Evolutionary conservation across 2,888 invertebrate genomes (phyloP).

Genomic region (Habrosyne pyritoides): DNA sequence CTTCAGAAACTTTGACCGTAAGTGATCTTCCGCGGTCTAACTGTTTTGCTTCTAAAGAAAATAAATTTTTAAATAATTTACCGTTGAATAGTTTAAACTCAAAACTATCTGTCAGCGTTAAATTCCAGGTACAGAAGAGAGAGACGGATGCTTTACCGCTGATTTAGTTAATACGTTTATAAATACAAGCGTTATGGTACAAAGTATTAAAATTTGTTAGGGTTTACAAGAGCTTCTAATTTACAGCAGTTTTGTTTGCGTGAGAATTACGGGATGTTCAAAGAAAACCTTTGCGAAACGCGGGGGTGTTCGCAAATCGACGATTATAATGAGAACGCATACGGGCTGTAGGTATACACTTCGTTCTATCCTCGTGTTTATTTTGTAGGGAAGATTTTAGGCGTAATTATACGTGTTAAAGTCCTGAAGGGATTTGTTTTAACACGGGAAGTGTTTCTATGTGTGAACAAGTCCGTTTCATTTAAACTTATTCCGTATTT

Average conservation of each 20-base stretch:
- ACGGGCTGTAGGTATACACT: slow-evolving; percentile 31
- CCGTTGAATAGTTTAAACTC: too few relatives aligned
- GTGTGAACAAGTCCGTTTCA: neutral
- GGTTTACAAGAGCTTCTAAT: slow-evolving; percentile 21
- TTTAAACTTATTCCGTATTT: neutral
- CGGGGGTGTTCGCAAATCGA: slow-evolving; percentile 17
- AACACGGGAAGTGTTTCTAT: neutral
- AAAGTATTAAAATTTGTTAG: slow-evolving; percentile 9
- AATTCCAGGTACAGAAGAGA: too few relatives aligned
- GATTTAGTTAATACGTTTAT: too few relatives aligned
- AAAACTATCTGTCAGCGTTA: too few relatives aligned
- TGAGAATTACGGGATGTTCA: slow-evolving; percentile 25
- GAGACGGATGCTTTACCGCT: too few relatives aligned
- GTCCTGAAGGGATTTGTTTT: neutral
- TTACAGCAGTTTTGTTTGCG: slow-evolving; percentile 24
- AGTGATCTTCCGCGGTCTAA: too few relatives aligned
- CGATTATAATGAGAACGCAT: slow-evolving; percentile 29
- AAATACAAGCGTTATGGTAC: neutral
- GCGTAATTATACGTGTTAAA: neutral
- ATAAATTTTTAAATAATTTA: too few relatives aligned
- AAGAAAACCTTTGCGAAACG: slow-evolving; percentile 30
- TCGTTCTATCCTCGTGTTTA: slow-evolving; percentile 10
- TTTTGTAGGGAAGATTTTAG: neutral
- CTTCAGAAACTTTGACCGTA: too few relatives aligned
- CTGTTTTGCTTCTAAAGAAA: too few relatives aligned